phyloP scores from a whole-genome alignment of 2,797 vertebrate species.

The Acanthis flammea region DNA sequence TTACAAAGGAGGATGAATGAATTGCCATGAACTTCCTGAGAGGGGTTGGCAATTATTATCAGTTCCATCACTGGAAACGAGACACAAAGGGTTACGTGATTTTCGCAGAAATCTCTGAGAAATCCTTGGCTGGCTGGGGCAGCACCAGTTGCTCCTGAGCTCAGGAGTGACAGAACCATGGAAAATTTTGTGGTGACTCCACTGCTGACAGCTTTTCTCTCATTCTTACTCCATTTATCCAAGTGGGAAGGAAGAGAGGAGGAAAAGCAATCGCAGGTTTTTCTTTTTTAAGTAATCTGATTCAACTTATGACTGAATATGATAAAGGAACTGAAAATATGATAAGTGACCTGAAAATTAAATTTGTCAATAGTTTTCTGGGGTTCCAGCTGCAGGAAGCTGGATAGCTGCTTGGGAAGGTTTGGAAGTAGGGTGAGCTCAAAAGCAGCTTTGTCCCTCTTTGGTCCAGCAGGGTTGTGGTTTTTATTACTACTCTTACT shows the following conservation, averaged over 20 bases:
- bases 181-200: background rate
- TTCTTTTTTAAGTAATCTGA: background rate
- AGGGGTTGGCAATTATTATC: background rate
- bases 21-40: background rate
- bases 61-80: constrained; percentile 14
- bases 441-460: background rate
- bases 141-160: background rate
- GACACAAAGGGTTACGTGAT: background rate
- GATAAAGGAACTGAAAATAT: background rate
- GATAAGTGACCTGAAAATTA: background rate
- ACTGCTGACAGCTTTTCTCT: background rate
- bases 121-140: background rate
- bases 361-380: background rate
- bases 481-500: background rate
- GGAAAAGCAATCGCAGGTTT: background rate
- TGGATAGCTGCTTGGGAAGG: background rate
- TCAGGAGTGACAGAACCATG: background rate
- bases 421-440: background rate
- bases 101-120: background rate
- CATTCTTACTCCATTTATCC: background rate
- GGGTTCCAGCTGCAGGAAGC: accelerated
- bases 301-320: background rate
- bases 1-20: background rate
- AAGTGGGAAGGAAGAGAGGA: background rate
- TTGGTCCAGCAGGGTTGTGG: background rate